These are phyloP conservation scores for Cerceris ruficornis DNA, from an alignment of 2,888 invertebrate species.

Conservation along the genomic window DNA sequence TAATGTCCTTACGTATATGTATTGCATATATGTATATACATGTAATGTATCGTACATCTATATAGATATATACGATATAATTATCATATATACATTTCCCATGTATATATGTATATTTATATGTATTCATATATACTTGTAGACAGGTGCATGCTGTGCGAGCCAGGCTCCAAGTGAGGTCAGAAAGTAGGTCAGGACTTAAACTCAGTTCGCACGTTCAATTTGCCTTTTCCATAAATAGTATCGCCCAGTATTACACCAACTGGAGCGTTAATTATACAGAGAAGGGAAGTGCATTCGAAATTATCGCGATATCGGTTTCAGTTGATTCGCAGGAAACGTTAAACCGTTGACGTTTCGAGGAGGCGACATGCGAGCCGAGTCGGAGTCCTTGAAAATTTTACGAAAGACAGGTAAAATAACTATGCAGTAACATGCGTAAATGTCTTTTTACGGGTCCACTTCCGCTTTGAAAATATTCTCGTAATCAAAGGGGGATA, in stretches of 20 bases:
- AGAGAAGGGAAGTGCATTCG: neutral
- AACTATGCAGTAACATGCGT: slow-evolving; percentile 64
- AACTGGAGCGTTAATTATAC: slow-evolving; percentile 15
- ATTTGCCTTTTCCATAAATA: neutral
- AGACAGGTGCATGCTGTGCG: slow-evolving; percentile 69
- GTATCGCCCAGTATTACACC: slow-evolving; percentile 1
- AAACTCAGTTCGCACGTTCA: slow-evolving; percentile 45
- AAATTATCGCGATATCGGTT: neutral
- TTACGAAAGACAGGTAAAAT: slow-evolving; percentile 54
- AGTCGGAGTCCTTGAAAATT: slow-evolving; percentile 47
- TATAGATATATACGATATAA: slow-evolving; percentile 25
- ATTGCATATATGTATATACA: slow-evolving; percentile 13
- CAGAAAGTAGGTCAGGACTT: slow-evolving; percentile 61
- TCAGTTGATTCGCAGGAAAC: neutral
- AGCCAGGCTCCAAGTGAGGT: slow-evolving; percentile 65
- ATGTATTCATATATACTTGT: slow-evolving; percentile 31
- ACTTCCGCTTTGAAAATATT: slow-evolving; percentile 53
- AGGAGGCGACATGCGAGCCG: slow-evolving; percentile 7
- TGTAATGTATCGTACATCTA: neutral
- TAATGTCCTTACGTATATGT: slow-evolving; percentile 27
- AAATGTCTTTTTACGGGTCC: slow-evolving; percentile 53
- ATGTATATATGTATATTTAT: slow-evolving; percentile 25
- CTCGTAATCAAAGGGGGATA: slow-evolving; percentile 5
- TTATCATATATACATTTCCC: slow-evolving; percentile 5
- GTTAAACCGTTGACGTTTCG: neutral